Percentiles rank a stretch among this genome's conserved stretches.
Conservation (phyloP, 2,113 vertebrate species). For the Muntiacus muntjak region DNA sequence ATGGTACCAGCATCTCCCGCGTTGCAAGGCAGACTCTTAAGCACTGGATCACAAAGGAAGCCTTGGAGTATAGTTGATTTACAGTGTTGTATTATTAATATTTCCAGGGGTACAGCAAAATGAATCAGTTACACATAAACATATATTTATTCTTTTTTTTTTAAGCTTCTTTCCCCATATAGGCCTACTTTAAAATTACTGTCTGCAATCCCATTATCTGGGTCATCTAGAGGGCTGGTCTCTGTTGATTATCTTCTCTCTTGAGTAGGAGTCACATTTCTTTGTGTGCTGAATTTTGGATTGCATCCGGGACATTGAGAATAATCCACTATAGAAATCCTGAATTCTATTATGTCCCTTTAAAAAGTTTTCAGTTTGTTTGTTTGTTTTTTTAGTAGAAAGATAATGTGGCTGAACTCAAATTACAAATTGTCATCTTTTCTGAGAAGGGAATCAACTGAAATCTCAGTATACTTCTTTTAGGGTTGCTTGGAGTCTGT, state of each 20-base stretch:
- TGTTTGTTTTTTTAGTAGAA: slow-evolving; percentile 1
- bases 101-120: not conserved
- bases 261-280: not conserved
- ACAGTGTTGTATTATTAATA: not conserved
- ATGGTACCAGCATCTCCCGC: not conserved
- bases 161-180: not conserved
- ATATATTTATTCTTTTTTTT: not conserved
- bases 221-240: not conserved
- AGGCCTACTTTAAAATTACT: slow-evolving; percentile 1
- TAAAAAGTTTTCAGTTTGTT: not conserved
- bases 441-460: not conserved
- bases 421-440: not conserved
- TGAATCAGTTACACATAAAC: not conserved
- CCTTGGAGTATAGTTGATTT: not conserved
- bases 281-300: not conserved
- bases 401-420: not conserved
- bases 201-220: not conserved
- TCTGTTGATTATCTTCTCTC: not conserved
- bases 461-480: not conserved
- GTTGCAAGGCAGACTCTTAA: not conserved
- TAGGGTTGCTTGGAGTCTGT: not conserved
- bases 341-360: not conserved
- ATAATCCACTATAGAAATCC: not conserved
- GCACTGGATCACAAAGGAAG: not conserved
- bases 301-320: not conserved